Conservation (phyloP, 2,797 vertebrate genomes). For the Halcyon badia region DNA sequence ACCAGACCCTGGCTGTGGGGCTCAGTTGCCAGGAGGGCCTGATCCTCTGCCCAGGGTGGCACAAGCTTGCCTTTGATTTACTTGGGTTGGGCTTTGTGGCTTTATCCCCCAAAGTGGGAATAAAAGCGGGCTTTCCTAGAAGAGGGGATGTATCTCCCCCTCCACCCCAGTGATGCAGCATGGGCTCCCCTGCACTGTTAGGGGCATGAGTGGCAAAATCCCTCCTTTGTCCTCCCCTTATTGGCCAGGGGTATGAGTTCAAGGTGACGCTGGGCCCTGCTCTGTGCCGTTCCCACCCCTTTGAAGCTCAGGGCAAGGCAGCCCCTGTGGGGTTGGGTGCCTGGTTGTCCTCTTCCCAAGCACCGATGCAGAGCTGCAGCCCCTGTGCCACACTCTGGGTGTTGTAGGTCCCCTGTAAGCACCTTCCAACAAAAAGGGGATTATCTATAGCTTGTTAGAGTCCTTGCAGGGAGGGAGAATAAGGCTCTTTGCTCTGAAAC, state of each 20-base stretch:
- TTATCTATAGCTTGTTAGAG: slow-evolving; percentile 70
- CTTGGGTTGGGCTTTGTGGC: neutral
- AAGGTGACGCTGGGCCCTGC: neutral
- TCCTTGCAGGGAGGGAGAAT: slow-evolving; percentile 42
- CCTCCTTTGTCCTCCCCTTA: neutral
- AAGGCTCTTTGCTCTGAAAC: slow-evolving; percentile 61
- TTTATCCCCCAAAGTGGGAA: neutral
- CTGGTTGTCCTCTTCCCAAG: neutral
- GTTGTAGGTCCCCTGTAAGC: slow-evolving; percentile 51
- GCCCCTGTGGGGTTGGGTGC: neutral
- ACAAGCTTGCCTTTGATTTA: neutral
- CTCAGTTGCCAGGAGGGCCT: neutral
- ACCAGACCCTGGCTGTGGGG: neutral
- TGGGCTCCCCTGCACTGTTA: neutral
- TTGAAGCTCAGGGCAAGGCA: neutral
- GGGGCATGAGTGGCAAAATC: neutral
- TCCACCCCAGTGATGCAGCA: neutral
- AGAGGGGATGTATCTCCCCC: neutral
- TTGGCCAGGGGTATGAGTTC: neutral
- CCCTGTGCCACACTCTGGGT: neutral
- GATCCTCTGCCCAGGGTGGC: neutral
- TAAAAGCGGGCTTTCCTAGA: neutral
- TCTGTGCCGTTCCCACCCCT: neutral
- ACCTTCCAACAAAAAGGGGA: slow-evolving; percentile 63
- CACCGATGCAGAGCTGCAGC: neutral